phyloP scores from a whole-genome alignment of 2,888 invertebrate genomes.

The Eristalis pertinax region DNA sequence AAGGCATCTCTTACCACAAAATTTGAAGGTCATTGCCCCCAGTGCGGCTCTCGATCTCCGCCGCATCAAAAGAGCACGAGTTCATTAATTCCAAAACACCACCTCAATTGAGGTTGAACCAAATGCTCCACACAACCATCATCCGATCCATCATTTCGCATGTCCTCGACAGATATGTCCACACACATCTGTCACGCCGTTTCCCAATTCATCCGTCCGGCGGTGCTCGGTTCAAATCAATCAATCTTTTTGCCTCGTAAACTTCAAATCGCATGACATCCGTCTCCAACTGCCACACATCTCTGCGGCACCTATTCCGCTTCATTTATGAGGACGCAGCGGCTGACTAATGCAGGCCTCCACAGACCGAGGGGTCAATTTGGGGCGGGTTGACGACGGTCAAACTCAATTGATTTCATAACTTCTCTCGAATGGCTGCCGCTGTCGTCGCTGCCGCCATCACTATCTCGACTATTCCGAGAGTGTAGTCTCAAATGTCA shows the following conservation, averaged over 20 bases:
- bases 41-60: no score
- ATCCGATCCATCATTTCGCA: neutral
- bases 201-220: neutral
- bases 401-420: conserved; percentile 61
- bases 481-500: neutral
- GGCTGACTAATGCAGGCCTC: neutral
- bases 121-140: neutral
- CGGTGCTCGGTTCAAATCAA: neutral
- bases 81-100: neutral
- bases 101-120: neutral
- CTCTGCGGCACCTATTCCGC: neutral
- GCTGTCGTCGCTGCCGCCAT: no score
- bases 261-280: conserved; percentile 29
- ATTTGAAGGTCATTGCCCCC: no score
- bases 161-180: neutral
- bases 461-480: neutral
- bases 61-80: neutral
- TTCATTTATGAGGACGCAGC: neutral
- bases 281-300: conserved; percentile 13
- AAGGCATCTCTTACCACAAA: no score
- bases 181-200: neutral
- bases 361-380: conserved; percentile 35
- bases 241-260: conserved; percentile 35
- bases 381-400: conserved; percentile 31
- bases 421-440: neutral